Evolutionary conservation across 2,888 invertebrate species (phyloP), one percentile per base, ranked within the genome.

Genomic region (Elgonia sp.): DNA sequence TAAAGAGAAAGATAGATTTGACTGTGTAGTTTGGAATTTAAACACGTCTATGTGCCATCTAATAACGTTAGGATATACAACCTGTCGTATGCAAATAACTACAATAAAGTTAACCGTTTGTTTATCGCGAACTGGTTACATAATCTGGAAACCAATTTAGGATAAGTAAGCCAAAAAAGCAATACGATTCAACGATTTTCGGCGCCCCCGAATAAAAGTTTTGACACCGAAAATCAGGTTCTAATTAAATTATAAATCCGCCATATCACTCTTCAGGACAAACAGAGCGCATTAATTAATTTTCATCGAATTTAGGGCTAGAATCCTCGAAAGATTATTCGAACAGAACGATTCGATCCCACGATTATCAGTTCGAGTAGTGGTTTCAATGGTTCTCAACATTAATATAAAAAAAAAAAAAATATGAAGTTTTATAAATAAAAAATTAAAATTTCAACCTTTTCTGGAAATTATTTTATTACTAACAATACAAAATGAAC

Each of bases 91-190:
- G 80, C 62, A 81, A 81, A 81, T 62, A 21, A 29, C 46, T 29
- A 40, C 62, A 62, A 70, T 70, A 62, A 70, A 81, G 62, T 81
- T 62, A 70, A 57, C 57, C 62, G 80, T 62, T 81, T 80, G 62
- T 70, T 81, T 81, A 70, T 81, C 80, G 29, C 69, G 50, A n/a
- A 20, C 63, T 21, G 53, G 81, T 81, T 81, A 69, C 81, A 42
- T 81, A 81, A 81, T 73, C 72, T 50, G 39, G 8, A 63, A 63
- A 81, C 55, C 37, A 81, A 81, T 81, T 72, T 62, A 40, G 72
- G 81, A 72, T 81, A 72, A 69, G 62, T 62, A 63, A 63, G 42
- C 81, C 40, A 40, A 82, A 73, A 72, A 81, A 63, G 67, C 57
- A 63, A 55, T 29, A 18, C n/a, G 53, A 53, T 62, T 67, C 39